Percentiles rank a stretch among this genome's conserved stretches.
Evolutionary conservation across 2,113 vertebrate genomes (phyloP).

Genomic region (Accipiter virgatus): DNA sequence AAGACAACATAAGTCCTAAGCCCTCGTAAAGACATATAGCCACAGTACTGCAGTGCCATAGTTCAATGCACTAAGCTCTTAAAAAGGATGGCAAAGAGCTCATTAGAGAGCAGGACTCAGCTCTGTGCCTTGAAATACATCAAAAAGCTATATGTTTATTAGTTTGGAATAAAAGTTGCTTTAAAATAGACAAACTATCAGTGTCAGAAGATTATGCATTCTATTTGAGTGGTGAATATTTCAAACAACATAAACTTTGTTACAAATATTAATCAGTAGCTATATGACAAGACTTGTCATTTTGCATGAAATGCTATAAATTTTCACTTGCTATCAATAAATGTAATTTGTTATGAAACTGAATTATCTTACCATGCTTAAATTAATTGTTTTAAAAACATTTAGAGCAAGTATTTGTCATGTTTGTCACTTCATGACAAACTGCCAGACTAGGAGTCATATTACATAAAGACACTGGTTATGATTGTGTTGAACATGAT

Average conservation of each 20-base stretch:
- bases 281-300: constrained; percentile 16
- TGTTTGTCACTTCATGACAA: constrained; percentile 25
- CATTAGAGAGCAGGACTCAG: not conserved
- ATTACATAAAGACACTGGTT: not conserved
- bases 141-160: not conserved
- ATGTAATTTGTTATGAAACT: constrained; percentile 3
- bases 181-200: not conserved
- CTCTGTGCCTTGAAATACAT: not conserved
- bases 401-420: constrained; percentile 5
- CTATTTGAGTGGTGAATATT: constrained; percentile 6
- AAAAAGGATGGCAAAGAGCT: not conserved
- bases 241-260: not conserved
- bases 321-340: constrained; percentile 4
- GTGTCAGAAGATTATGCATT: not conserved
- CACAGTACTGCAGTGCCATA: not conserved
- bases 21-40: not conserved
- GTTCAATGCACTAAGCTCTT: not conserved
- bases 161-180: not conserved
- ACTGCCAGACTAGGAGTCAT: not conserved
- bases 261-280: constrained; percentile 23
- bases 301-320: constrained; percentile 7
- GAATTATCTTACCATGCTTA: not conserved
- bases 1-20: not conserved
- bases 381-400: constrained; percentile 30
- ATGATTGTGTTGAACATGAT: not conserved